Base-by-base conservation (phyloP, 2,113 vertebrate genomes). In the Myrmecobius fasciatus region DNA sequence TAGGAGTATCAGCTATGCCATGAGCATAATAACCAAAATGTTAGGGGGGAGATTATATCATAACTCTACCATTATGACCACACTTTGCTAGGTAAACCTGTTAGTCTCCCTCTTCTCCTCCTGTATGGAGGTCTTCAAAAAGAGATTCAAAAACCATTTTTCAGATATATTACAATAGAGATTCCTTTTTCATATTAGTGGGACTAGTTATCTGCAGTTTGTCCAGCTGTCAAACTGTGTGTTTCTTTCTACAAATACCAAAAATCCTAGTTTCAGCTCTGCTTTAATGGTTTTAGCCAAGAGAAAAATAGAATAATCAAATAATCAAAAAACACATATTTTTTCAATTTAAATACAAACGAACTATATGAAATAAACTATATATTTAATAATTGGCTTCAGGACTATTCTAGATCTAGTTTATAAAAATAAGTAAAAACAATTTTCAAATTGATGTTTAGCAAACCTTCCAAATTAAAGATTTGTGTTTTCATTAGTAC, bases 231-330 rank as follows among this genome's bases (percentile, higher is more conserved):
- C 31, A 17, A n/a, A 75, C n/a, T 75, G 4, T n/a, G 5, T 83
- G 67, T 43, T 43, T 83, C 36, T 43, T 22, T 3, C 67, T n/a
- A 14, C 17, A 83, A 22, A 43, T 5, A 83, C n/a, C 67, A 24
- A 0, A 83, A 83, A 43, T 83, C 67, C 67, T 22, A 83, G 36
- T 83, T 83, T 1, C 5, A 83, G n/a, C 36, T 83, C 67, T 83
- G 31, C 60, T 17, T 75, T n/a, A 83, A 43, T 8, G 20, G n/a
- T 43, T 83, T 83, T 43, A 83, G 6, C 14, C 36, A 43, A 43
- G n/a, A 83, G 67, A n/a, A 83, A 83, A 97, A 96, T 25, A n/a
- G 90, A 96, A 90, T 96, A 96, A 90, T 96, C 11, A 20, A 95
- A 95, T 89, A 89, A 94, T 89, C 31, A 95, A 20, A 97, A 96